Conservation (phyloP, 2,888 invertebrate genomes). For the Drosophila eohydei region DNA sequence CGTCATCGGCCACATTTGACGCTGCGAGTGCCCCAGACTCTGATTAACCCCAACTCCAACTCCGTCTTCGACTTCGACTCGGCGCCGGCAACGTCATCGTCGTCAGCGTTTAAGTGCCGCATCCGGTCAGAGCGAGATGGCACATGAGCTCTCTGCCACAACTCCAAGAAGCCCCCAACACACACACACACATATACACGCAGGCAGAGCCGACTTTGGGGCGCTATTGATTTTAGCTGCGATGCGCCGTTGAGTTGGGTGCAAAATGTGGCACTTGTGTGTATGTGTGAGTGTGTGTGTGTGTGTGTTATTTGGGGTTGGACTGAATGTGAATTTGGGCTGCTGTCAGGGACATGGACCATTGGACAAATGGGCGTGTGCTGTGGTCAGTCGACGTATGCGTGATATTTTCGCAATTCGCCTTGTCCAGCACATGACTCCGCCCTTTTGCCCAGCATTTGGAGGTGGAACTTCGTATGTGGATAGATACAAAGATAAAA, state of each 20-base stretch:
- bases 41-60: slow-evolving; percentile 15
- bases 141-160: slow-evolving; percentile 24
- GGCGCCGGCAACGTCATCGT: slow-evolving; percentile 48
- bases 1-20: slow-evolving; percentile 69
- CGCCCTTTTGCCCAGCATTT: slow-evolving; percentile 40
- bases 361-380: slow-evolving; percentile 61
- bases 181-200: not conserved
- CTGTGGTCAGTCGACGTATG: slow-evolving; percentile 54
- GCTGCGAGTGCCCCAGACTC: slow-evolving; percentile 18
- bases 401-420: slow-evolving; percentile 38
- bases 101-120: slow-evolving; percentile 74
- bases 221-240: slow-evolving; percentile 71
- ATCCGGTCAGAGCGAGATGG: slow-evolving; percentile 65
- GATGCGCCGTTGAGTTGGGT: slow-evolving; percentile 31
- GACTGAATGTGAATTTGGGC: slow-evolving; percentile 19
- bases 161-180: slow-evolving; percentile 3
- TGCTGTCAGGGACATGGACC: slow-evolving; percentile 26
- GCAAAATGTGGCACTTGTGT: slow-evolving; percentile 18
- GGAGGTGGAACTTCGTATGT: not conserved
- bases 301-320: slow-evolving; percentile 40
- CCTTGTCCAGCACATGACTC: slow-evolving; percentile 41
- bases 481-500: not conserved
- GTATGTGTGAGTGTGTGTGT: slow-evolving; percentile 7
- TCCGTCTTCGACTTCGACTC: slow-evolving; percentile 23
- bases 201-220: slow-evolving; percentile 56